A percentile compares a stretch with the other conserved stretches of the same genome.
These are phyloP conservation scores for Aleiodes sp. DNA, from an alignment of 1,140 invertebrate species.

Conservation along the genomic window DNA sequence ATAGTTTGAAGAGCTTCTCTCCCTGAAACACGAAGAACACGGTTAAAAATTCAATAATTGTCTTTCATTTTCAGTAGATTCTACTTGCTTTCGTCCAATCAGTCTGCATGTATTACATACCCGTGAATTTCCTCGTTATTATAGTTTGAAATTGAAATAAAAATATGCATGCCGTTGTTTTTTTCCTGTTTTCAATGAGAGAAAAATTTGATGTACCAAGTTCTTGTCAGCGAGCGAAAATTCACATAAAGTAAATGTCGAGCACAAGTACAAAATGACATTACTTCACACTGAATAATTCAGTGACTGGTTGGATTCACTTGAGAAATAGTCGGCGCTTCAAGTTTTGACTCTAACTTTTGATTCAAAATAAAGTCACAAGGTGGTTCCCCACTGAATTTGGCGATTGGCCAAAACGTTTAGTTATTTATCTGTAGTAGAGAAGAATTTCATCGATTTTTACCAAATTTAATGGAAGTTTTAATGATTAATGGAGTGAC, in stretches of 20 bases:
- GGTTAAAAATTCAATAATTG: no score
- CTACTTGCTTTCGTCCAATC: no score
- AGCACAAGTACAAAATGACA: constrained; percentile 16
- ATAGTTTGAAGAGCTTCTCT: no score
- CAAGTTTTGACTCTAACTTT: background rate
- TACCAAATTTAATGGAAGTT: background rate
- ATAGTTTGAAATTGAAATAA: no score
- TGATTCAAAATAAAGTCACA: background rate
- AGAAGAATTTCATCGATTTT: background rate
- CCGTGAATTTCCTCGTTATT: no score
- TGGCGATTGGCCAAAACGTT: background rate
- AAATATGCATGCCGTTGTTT: no score
- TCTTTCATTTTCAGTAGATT: no score
- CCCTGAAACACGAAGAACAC: no score
- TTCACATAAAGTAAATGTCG: background rate
- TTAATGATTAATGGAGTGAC: no score
- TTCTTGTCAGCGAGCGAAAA: background rate
- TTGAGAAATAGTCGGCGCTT: background rate
- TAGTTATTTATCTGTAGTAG: background rate
- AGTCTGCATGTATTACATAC: no score
- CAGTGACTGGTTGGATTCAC: background rate
- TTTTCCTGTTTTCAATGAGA: no score
- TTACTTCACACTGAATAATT: constrained; percentile 17
- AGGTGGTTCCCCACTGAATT: background rate
- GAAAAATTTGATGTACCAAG: background rate